Evolutionary conservation across 2,797 vertebrate genomes (phyloP), one percentile per base, ranked within the genome.

Genomic region (Crocidura indochinensis): DNA sequence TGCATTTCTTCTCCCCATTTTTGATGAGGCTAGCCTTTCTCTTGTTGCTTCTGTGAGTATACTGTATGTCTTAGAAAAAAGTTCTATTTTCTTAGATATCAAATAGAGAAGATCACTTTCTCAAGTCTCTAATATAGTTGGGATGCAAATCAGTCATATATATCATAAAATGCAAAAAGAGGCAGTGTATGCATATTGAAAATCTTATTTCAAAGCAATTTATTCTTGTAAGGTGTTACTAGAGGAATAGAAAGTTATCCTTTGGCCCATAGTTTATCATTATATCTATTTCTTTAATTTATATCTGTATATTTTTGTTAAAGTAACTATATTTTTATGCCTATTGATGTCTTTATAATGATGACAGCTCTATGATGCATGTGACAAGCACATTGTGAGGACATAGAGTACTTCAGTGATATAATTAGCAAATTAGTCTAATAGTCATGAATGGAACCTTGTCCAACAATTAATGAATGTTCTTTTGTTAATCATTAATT

Each of bases 361-460:
- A 77, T 19, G 68, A 24, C 10, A 91, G 53, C 8, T 20, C 6
- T 22, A 47, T 31, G 20, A 51, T 83, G 31, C 38, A 6, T 31
- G 26, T 49, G 17, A 11, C 14, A 87, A 29, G 29, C 15, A 80
- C 9, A 69, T 12, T 78, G 27, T 26, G 51, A 84, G 4, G 84
- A 69, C 62, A 87, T 1, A 75, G 27, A 67, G n/a, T 56, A 94
- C 82, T 80, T 81, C 10, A 10, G n/a, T 78, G 27, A 47, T 56
- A 81, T 81, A 74, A 78, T 75, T 82, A 87, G n/a, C 9, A 88
- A 24, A 76, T 71, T 38, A 74, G 29, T 64, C 44, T 51, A 15
- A 71, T 15, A 87, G 53, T 49, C 62, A 71, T 71, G 31, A 60
- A 44, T 29, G 67, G 12, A 81, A 44, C 12, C n/a, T 51, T 69